Percentiles rank a stretch among this genome's conserved stretches.
phyloP scores from a whole-genome alignment of 2,888 invertebrate species.

The Branchipolynoe longqiensis region DNA sequence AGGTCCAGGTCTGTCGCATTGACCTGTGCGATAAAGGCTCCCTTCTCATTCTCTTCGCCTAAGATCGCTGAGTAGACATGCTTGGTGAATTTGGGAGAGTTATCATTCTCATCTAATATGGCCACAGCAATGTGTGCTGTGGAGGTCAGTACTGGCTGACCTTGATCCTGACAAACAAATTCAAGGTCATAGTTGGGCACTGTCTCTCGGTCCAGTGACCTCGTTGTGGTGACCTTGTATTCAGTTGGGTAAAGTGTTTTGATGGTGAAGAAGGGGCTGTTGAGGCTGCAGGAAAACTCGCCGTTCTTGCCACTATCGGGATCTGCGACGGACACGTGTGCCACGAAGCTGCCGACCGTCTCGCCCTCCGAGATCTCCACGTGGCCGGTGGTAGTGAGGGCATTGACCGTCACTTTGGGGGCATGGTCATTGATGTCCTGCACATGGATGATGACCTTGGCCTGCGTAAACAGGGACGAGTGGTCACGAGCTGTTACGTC shows the following conservation, averaged over 20 bases:
- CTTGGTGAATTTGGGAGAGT: constrained; percentile 51
- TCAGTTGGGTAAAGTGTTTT: constrained; percentile 55
- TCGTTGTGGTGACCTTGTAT: constrained; percentile 65
- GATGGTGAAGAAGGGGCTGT: constrained; percentile 57
- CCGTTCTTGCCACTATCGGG: constrained; percentile 55
- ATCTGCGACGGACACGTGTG: constrained; percentile 56
- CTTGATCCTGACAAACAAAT: constrained; percentile 63
- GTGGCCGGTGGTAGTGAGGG: constrained; percentile 58
- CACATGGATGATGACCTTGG: constrained; percentile 64
- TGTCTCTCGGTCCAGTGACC: constrained; percentile 63
- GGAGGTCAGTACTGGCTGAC: constrained; percentile 65
- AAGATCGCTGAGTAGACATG: constrained; percentile 33
- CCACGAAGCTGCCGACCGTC: constrained; percentile 46
- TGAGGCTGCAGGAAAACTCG: constrained; percentile 33
- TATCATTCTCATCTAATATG: constrained; percentile 89
- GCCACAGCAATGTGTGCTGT: constrained; percentile 89
- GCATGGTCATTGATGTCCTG: constrained; percentile 66
- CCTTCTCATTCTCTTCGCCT: constrained; percentile 37
- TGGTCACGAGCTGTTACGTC: constrained; percentile 62
- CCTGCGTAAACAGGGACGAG: constrained; percentile 50
- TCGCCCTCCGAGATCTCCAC: constrained; percentile 64
- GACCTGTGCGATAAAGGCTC: constrained; percentile 42
- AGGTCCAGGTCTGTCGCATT: constrained; percentile 51
- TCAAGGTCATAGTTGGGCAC: constrained; percentile 42
- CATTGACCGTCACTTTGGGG: constrained; percentile 63